A percentile compares a stretch with the other conserved stretches of the same genome.
phyloP scores from a whole-genome alignment of 1,140 invertebrate species.

The Colletes latitarsis region DNA sequence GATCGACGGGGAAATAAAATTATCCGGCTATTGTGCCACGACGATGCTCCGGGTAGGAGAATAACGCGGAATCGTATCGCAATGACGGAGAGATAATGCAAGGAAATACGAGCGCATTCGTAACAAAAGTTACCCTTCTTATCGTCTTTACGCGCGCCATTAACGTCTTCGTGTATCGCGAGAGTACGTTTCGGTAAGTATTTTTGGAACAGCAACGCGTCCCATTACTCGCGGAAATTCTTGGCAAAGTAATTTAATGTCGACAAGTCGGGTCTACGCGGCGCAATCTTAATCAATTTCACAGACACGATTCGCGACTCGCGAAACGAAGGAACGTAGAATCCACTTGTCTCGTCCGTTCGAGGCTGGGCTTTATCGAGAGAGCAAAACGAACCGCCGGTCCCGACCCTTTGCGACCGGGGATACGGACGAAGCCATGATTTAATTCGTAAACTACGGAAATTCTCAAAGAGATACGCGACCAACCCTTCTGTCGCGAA shows the following conservation, averaged over 20 bases:
- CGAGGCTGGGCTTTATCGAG: background rate
- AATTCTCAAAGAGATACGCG: background rate
- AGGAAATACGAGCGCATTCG: slow-evolving; percentile 16
- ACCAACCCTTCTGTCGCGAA: background rate
- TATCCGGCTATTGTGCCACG: slow-evolving; percentile 13
- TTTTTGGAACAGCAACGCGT: slow-evolving; percentile 30
- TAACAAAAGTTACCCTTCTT: slow-evolving; percentile 26
- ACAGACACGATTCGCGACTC: background rate
- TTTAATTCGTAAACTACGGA: background rate
- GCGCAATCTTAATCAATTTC: slow-evolving; percentile 50
- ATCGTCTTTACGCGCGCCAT: slow-evolving; percentile 17
- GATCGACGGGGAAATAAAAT: slow-evolving; percentile 4
- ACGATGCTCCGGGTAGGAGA: too few species aligned
- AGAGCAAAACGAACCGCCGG: too few species aligned
- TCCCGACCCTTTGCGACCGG: too few species aligned
- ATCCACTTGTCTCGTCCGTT: background rate
- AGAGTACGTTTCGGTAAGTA: background rate
- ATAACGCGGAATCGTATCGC: slow-evolving; percentile 5
- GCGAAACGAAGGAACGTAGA: background rate
- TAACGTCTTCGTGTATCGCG: background rate
- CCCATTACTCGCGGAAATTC: slow-evolving; percentile 39
- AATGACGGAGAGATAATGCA: slow-evolving; percentile 20
- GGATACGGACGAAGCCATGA: background rate
- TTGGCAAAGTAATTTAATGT: slow-evolving; percentile 46
- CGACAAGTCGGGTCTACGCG: background rate